Percentiles rank a stretch among this genome's conserved stretches.
Evolutionary conservation across 2,888 invertebrate genomes (phyloP).

Genomic region (Autographa pulchrina): DNA sequence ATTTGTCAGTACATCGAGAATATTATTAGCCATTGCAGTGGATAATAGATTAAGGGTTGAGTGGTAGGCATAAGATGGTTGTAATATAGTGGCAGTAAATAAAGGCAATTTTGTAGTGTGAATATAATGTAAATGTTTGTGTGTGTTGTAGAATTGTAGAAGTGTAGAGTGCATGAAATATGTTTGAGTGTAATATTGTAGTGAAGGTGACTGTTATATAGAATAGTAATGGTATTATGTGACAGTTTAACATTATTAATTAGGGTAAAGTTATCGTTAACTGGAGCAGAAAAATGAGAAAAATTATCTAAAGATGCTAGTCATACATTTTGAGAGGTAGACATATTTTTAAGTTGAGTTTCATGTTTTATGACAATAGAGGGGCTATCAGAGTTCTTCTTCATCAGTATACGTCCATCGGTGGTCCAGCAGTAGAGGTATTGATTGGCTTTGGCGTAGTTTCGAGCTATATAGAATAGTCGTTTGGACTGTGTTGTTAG

Average conservation of each 20-base stretch:
- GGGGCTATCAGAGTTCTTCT: constrained; percentile 5
- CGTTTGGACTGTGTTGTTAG: neutral
- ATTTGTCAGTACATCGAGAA: neutral
- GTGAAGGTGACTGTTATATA: too few relatives aligned
- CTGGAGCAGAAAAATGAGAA: neutral
- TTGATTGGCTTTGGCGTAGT: constrained; percentile 6
- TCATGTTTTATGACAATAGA: constrained; percentile 7
- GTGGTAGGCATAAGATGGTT: neutral
- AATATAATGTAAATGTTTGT: too few relatives aligned
- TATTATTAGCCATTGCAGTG: neutral
- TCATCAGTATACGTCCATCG: constrained; percentile 9
- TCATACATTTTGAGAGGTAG: neutral
- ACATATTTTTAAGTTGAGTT: neutral
- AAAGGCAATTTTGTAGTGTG: too few relatives aligned
- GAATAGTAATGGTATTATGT: too few relatives aligned
- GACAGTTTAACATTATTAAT: too few relatives aligned
- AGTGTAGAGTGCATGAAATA: too few relatives aligned
- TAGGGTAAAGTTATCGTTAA: neutral
- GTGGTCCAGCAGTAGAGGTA: constrained; percentile 11
- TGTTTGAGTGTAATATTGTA: too few relatives aligned
- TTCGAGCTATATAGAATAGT: constrained; percentile 6
- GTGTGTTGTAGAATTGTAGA: too few relatives aligned
- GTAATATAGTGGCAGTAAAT: neutral
- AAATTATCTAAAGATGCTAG: neutral
- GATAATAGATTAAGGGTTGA: neutral